phyloP scores from a whole-genome alignment of 2,113 vertebrate genomes.

The Labrus mixtus region DNA sequence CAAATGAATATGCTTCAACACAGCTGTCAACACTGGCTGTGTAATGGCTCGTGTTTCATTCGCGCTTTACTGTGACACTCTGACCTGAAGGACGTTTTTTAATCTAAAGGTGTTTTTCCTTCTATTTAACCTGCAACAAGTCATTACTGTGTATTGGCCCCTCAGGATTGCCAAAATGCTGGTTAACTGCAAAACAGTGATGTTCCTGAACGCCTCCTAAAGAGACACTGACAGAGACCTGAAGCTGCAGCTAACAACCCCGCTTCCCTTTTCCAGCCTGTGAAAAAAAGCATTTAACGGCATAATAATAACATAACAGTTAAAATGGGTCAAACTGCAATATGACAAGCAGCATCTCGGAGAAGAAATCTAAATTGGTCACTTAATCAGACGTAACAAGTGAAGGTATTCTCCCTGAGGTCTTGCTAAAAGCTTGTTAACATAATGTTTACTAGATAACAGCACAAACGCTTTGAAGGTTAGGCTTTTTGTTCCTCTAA shows the following conservation, averaged over 20 bases:
- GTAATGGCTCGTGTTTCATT: no score
- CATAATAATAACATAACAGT: not conserved
- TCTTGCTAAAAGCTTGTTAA: constrained; percentile 21
- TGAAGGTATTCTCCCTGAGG: not conserved
- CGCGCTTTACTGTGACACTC: no score
- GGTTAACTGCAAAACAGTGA: not conserved
- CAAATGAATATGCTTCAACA: no score
- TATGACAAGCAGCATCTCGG: not conserved
- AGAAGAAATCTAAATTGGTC: not conserved
- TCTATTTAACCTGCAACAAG: not conserved
- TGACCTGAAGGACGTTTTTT: no score
- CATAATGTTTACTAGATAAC: constrained; percentile 18
- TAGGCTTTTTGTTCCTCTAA: not conserved
- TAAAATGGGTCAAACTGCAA: not conserved
- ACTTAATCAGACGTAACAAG: constrained; percentile 1
- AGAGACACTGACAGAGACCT: not conserved
- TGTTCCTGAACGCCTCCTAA: not conserved
- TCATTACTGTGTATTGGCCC: not conserved
- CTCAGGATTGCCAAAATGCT: not conserved
- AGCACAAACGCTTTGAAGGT: not conserved
- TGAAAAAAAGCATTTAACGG: not conserved
- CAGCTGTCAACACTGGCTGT: no score
- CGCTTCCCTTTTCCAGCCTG: not conserved
- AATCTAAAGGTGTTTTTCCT: not conserved
- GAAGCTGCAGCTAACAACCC: not conserved